Evolutionary conservation across 2,113 vertebrate genomes (phyloP), one percentile per base, ranked within the genome.

Genomic region (Natator depressus): DNA sequence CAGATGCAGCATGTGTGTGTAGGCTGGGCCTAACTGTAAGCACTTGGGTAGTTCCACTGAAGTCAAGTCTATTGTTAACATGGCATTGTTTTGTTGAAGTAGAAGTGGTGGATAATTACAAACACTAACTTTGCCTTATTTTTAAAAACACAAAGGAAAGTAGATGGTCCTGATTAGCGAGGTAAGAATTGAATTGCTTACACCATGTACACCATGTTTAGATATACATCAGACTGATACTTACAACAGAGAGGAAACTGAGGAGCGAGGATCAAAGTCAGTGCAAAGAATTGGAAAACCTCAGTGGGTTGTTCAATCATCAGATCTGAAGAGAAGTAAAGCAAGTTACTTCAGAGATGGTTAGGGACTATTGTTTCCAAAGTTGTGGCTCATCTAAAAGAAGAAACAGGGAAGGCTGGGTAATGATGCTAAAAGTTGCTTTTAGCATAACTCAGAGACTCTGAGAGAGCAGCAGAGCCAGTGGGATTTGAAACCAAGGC

Each of bases 351-450:
- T 31, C 35, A 85, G 24, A 83, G 14, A 25, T 85, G 86, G 20
- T 24, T 89, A 25, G 42, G 29, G 38, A 22, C 38, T 49, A 7
- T 3, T 0, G 0, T 87, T 79, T 9, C 51, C 16, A 20, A 1
- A 3, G 42, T 59, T 87, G 65, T 69, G 62, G 16, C 62, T 31
- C 90, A 85, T 38, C 8, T 83, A 25, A 65, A 12, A 46, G 22
- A 53, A 78, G 65, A 91, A 93, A 72, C 0, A 2, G 1, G 0
- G 10, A 0, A 1, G 35, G 42, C 16, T 9, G 14, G 62, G 11
- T 62, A 62, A 62, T 57, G 25, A 57, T 31, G 29, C 59, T 65
- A 65, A 65, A 35, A 65, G 35, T 65, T 65, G 62, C 31, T 65
- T 65, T 65, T n/a, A 65, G 62, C 62, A 7, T 31, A 31, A 62